phyloP scores from a whole-genome alignment of 2,888 invertebrate species.

The Monopis laevigella region DNA sequence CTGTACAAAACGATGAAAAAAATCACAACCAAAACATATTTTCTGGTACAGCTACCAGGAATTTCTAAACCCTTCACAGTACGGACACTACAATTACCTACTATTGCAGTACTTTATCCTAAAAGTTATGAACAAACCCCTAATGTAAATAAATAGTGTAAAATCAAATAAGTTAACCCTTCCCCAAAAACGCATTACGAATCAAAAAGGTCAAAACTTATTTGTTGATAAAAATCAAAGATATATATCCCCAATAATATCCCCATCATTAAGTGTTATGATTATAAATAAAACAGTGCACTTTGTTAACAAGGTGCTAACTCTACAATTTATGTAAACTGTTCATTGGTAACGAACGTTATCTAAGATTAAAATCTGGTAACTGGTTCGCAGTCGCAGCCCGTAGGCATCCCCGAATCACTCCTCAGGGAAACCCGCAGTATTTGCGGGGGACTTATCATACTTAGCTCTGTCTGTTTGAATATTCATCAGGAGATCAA shows the following conservation, averaged over 20 bases:
- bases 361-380: conserved; percentile 66
- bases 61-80: too few species aligned
- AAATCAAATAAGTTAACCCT: too few species aligned
- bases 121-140: too few species aligned
- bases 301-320: conserved; percentile 65
- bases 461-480: conserved; percentile 33
- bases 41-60: too few species aligned
- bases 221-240: too few species aligned
- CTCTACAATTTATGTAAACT: conserved; percentile 65
- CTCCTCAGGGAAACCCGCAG: conserved; percentile 50
- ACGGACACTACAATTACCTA: too few species aligned
- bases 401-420: conserved; percentile 50
- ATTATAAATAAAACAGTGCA: conserved; percentile 50
- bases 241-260: background rate
- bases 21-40: too few species aligned
- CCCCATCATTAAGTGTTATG: conserved; percentile 3
- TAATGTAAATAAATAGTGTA: too few species aligned
- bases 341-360: conserved; percentile 48
- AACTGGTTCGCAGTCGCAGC: conserved; percentile 25
- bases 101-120: too few species aligned
- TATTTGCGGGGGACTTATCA: conserved; percentile 55
- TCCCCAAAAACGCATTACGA: too few species aligned
- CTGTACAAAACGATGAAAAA: too few species aligned
- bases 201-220: too few species aligned
- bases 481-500: conserved; percentile 64